These are phyloP conservation scores for Bursaphelenchus okinawaensis DNA, from an alignment of 2,888 invertebrate species.

Conservation along the genomic window DNA sequence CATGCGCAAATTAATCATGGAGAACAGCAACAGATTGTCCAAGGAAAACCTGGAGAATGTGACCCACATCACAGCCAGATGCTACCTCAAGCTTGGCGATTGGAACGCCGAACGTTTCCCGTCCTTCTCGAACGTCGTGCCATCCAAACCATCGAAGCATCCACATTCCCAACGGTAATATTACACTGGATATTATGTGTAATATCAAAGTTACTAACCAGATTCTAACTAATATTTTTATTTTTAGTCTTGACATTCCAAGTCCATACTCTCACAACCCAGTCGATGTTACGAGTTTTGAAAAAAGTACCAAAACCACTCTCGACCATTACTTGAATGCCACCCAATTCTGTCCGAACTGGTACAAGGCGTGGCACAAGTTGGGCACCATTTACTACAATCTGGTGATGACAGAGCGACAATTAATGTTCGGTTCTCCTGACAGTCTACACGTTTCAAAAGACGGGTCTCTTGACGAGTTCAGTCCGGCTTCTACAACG, in stretches of 20 bases:
- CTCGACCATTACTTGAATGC: slow-evolving; percentile 72
- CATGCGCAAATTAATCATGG: slow-evolving; percentile 23
- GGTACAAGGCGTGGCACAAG: slow-evolving; percentile 89
- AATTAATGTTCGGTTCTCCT: slow-evolving; percentile 2
- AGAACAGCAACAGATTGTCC: slow-evolving; percentile 8
- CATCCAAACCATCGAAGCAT: slow-evolving; percentile 11
- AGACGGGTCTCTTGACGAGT: neutral
- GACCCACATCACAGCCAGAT: slow-evolving; percentile 31
- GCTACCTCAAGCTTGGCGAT: slow-evolving; percentile 81
- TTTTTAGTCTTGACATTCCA: neutral
- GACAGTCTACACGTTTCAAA: neutral
- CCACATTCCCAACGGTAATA: slow-evolving; percentile 8
- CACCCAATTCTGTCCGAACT: slow-evolving; percentile 75
- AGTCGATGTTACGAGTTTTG: slow-evolving; percentile 13
- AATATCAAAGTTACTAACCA: neutral
- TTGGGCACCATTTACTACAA: slow-evolving; percentile 98
- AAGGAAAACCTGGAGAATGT: slow-evolving; percentile 29
- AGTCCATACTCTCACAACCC: neutral
- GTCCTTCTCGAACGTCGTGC: neutral
- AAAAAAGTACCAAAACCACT: slow-evolving; percentile 41
- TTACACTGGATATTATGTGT: slow-evolving; percentile 4
- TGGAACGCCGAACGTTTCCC: slow-evolving; percentile 66
- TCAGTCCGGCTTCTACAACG: neutral
- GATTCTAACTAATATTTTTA: neutral
- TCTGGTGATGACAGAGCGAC: slow-evolving; percentile 69